These are phyloP conservation scores for Cabera pusaria DNA, from an alignment of 2,888 invertebrate species.

Conservation along the genomic window DNA sequence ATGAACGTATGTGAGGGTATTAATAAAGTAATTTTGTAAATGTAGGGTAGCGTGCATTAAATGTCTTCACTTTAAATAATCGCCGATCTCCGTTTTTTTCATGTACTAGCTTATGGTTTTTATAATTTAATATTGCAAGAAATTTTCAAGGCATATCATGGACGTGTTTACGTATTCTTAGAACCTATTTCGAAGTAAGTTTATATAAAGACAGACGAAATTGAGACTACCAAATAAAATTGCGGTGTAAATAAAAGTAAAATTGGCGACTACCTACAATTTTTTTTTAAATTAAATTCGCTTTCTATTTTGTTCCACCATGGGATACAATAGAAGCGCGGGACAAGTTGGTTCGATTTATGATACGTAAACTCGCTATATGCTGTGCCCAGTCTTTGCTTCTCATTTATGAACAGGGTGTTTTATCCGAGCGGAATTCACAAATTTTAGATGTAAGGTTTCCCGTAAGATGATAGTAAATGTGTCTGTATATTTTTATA, in stretches of 20 bases:
- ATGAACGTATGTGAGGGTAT: slow-evolving; percentile 11
- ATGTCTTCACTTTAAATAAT: slow-evolving; percentile 4
- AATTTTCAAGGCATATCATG: too few species aligned
- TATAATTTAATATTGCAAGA: neutral
- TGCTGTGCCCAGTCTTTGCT: neutral
- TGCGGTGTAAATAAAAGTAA: too few species aligned
- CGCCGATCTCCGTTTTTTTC: slow-evolving; percentile 6
- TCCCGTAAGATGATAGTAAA: slow-evolving; percentile 1
- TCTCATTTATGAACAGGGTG: slow-evolving; percentile 19
- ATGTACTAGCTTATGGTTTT: neutral
- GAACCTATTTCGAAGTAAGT: too few species aligned
- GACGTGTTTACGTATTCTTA: too few species aligned
- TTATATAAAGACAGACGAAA: too few species aligned
- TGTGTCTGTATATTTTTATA: slow-evolving; percentile 3
- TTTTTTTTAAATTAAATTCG: too few species aligned
- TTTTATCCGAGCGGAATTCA: slow-evolving; percentile 6
- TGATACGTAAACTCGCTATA: too few species aligned
- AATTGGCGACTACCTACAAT: too few species aligned
- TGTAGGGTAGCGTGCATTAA: slow-evolving; percentile 19
- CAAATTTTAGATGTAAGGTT: slow-evolving; percentile 12
- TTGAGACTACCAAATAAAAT: too few species aligned
- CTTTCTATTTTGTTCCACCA: too few species aligned
- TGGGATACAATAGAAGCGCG: too few species aligned
- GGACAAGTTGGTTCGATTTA: too few species aligned
- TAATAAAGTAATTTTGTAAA: slow-evolving; percentile 11